Conservation (phyloP, 2,888 invertebrate species). For the Xanthia togata region DNA sequence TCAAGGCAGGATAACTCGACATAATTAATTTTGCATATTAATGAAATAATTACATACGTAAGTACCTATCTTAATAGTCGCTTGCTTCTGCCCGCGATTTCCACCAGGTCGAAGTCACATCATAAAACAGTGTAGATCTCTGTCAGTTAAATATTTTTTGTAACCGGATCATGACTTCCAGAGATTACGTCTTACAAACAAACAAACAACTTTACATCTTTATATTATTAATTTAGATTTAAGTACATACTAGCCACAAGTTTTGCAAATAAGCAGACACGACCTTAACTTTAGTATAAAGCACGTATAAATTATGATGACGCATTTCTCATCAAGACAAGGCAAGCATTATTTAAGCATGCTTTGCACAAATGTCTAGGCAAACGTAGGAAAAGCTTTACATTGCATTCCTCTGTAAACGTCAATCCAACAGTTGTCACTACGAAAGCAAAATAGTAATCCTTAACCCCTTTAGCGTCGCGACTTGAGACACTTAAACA, state of each 20-base stretch:
- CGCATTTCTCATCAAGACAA: background rate
- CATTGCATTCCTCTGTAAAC: background rate
- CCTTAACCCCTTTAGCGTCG: constrained; percentile 7
- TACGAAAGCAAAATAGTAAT: constrained; percentile 31
- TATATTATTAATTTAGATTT: background rate
- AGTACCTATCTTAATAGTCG: no score
- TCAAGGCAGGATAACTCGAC: background rate
- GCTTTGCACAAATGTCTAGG: no score
- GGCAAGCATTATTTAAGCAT: background rate
- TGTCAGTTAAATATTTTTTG: no score
- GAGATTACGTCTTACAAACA: background rate
- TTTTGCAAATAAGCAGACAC: background rate
- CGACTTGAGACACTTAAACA: constrained; percentile 34
- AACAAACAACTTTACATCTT: background rate
- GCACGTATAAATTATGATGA: background rate
- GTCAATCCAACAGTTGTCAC: constrained; percentile 1
- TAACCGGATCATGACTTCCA: background rate
- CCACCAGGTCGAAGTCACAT: no score
- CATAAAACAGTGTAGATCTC: no score
- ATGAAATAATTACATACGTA: background rate
- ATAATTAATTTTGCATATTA: background rate
- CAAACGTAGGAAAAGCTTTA: background rate
- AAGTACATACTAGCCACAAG: background rate
- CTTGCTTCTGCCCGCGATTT: no score
- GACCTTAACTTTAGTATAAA: background rate